Conservation (phyloP, 2,797 vertebrate genomes). For the Crenichthys baileyi region DNA sequence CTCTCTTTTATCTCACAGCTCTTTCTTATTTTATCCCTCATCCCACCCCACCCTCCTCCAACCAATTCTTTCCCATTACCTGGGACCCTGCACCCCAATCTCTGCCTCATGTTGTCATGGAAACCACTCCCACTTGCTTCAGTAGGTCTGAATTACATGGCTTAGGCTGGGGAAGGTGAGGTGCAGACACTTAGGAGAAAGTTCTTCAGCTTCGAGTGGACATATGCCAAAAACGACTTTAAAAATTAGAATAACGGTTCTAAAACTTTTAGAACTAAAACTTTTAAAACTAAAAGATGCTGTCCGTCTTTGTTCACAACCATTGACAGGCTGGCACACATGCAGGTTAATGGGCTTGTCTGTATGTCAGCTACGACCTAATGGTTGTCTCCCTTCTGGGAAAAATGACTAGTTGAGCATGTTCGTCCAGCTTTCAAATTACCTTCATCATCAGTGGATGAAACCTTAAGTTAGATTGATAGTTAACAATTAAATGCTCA, state of each 20-base stretch:
- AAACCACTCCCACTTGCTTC: constrained; percentile 57
- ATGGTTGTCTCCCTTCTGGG: constrained; percentile 14
- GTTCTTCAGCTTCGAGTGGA: not conserved
- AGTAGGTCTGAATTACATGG: constrained; percentile 48
- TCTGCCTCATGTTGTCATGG: constrained; percentile 73
- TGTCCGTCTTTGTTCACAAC: constrained; percentile 10
- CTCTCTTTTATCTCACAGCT: constrained; percentile 18
- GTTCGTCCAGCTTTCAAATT: constrained; percentile 39
- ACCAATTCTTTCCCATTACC: constrained; percentile 68
- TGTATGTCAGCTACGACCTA: constrained; percentile 39
- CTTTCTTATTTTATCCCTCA: constrained; percentile 34
- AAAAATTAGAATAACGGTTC: not conserved
- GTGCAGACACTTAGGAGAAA: constrained; percentile 9
- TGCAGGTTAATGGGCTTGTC: constrained; percentile 44
- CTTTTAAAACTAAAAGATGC: not conserved
- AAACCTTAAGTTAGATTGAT: constrained; percentile 12
- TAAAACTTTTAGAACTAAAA: not conserved
- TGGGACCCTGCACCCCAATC: constrained; percentile 67
- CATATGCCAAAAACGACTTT: too few species aligned
- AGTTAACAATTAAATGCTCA: constrained; percentile 18
- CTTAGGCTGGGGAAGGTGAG: constrained; percentile 47
- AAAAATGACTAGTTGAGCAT: constrained; percentile 32
- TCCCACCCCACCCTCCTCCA: constrained; percentile 31
- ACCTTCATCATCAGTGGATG: constrained; percentile 20
- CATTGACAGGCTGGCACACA: constrained; percentile 42